Conservation (phyloP, 2,888 invertebrate species). For the Eupithecia vulgata region DNA sequence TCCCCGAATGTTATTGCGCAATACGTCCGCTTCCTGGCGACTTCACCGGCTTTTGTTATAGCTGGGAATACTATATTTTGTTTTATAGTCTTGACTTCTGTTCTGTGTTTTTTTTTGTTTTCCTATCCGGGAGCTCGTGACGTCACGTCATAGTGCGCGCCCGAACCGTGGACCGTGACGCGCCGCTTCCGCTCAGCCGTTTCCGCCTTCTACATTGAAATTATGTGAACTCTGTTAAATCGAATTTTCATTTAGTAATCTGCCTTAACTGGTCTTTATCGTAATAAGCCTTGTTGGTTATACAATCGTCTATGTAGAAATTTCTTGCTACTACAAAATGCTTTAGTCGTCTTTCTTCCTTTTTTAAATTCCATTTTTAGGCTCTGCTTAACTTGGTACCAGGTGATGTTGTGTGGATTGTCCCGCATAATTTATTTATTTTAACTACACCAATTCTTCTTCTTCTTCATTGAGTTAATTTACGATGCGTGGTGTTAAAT, state of each 20-base stretch:
- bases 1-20: conserved; percentile 42
- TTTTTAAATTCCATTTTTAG: neutral
- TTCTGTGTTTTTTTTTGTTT: conserved; percentile 40
- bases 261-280: conserved; percentile 39
- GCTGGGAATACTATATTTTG: conserved; percentile 18
- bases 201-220: conserved; percentile 78
- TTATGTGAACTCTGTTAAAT: conserved; percentile 72
- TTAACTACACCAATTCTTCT: neutral
- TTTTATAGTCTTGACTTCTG: conserved; percentile 27
- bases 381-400: no score
- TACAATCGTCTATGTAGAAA: neutral
- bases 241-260: conserved; percentile 67
- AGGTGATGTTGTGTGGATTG: no score
- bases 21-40: conserved; percentile 39
- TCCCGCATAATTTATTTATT: neutral
- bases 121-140: conserved; percentile 55
- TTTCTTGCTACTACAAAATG: neutral
- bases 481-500: neutral
- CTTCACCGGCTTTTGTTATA: conserved; percentile 28
- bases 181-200: conserved; percentile 73
- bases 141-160: conserved; percentile 72
- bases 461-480: neutral
- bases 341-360: neutral
- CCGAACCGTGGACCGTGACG: conserved; percentile 74
- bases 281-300: conserved; percentile 20